Base-by-base conservation (phyloP, 1,140 invertebrate genomes). In the Drosophila miranda region DNA sequence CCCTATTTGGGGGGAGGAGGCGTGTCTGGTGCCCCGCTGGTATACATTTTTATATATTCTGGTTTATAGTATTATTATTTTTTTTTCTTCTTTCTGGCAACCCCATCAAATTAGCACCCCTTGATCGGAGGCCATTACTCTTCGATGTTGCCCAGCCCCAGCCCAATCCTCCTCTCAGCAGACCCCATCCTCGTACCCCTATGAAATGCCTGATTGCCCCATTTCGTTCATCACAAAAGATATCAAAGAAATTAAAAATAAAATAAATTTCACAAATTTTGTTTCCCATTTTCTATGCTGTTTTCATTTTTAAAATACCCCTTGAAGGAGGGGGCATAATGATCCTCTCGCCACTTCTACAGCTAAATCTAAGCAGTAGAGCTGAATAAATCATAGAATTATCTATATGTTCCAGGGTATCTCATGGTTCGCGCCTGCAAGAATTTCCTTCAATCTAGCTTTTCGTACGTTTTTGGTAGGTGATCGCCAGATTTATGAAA, bases 401-500 rank as follows among this genome's bases (percentile, higher is more conserved):
- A 2, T 30, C 28, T 7, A 34, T 3, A 0, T 9, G 9, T 13
- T 13, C 11, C 34, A 13, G 34, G 34, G 34, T 38, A 13, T 38
- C 34, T 0, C 3, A 38, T 38, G 11, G 0, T 38, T 38, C 4
- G 11, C 1, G 34, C 3, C 5, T 4, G 3, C 3, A 5, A 5
- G 11, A 13, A 38, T 38, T 11, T 11, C 3, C 30, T 5, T 5
- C 11, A 4, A 2, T 5, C 1, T 13, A 13, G 4, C 13, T 13
- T 38, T 30, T 30, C 2, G 30, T 30, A 3, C 28, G 28, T 28
- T 28, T 28, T 28, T 28, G 28, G 28, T 30, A 30, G 44, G 28
- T 30, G 61, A 68, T 68, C 61, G 50, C 11, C 62, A 68, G 64
- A 84, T 80, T 84, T 84, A 80, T 80, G 59, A 81, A 86, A 86